Base-by-base conservation (phyloP, 1,140 invertebrate genomes). In the Drosophila sulfurigaster region DNA sequence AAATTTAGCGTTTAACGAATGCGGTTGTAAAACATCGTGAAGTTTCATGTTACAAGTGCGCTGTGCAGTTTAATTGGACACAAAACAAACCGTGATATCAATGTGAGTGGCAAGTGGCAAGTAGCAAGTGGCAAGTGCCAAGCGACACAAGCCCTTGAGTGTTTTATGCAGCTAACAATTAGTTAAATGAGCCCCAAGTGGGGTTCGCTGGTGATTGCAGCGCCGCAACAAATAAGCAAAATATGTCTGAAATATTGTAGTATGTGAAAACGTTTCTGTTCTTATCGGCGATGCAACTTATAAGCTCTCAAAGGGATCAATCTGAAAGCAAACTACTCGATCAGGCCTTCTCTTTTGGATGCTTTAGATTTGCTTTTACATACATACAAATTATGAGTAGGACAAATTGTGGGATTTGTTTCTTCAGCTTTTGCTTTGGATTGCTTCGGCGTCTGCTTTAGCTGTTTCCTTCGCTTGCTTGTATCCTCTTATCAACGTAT, bases 111-210 rank as follows among this genome's bases (percentile, higher is more conserved):
- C 56, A 41, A 59, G 57, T 45, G 38, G 5, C 56, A 56, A 25
- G 32, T 41, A 16, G 13, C 35, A 20, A 57, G 56, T 59, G 16
- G 28, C 49, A 30, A 52, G 45, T 49, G 45, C 64, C 3, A 25
- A 25, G 20, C 4, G 20, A 25, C 20, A 25, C 20, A 25, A 25
- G 20, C 20, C 20, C 20, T 25, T 25, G 58, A 68, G 56, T 43
- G 20, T 41, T 65, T 54, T 57, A 52, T 60, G 48, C 41, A 43
- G 66, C 46, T 60, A 60, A 49, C 62, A 72, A 72, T 72, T 72
- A 20, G 62, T 66, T 66, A 58, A 58, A 72, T 60, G 56, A 74
- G 16, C 20, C 52, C 49, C 65, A 74, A 68, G 65, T 62, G 65
- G 13, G 57, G 54, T 35, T 62, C 51, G 20, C 35, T 16, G 49